phyloP scores from a whole-genome alignment of 2,113 vertebrate genomes.

The Xenotilapia caudafasciata region DNA sequence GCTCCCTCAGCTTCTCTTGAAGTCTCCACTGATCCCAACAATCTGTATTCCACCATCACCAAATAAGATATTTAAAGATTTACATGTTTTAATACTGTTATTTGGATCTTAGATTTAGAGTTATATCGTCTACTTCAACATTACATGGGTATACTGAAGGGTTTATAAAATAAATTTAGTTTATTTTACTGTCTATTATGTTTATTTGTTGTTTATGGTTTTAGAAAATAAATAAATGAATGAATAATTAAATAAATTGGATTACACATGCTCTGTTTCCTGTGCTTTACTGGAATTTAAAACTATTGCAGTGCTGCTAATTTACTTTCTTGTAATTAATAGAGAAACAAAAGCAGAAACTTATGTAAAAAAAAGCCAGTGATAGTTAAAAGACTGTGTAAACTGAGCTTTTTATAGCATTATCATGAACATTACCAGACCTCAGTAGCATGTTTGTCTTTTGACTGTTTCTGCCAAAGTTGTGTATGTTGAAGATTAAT shows the following conservation, averaged over 20 bases:
- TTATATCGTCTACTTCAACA: fast-evolving
- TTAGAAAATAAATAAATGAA: fast-evolving
- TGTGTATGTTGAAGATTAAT: neutral
- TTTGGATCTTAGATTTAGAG: neutral
- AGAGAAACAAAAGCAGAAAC: neutral
- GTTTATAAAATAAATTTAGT: neutral
- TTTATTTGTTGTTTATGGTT: neutral
- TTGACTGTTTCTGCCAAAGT: neutral
- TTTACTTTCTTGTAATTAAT: neutral
- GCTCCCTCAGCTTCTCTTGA: neutral
- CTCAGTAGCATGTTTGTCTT: neutral
- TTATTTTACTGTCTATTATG: neutral
- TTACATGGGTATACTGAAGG: neutral
- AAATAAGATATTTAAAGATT: neutral
- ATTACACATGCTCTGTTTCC: fast-evolving
- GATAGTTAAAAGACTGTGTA: neutral
- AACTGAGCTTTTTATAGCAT: neutral
- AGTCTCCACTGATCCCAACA: fast-evolving
- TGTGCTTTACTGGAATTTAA: neutral
- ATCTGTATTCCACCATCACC: neutral
- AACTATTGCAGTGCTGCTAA: fast-evolving
- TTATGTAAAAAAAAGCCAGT: fast-evolving
- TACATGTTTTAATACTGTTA: neutral
- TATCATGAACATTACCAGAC: neutral
- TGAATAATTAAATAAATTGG: neutral